phyloP scores from a whole-genome alignment of 2,113 vertebrate species.

The Machaerirhynchus nigripectus region DNA sequence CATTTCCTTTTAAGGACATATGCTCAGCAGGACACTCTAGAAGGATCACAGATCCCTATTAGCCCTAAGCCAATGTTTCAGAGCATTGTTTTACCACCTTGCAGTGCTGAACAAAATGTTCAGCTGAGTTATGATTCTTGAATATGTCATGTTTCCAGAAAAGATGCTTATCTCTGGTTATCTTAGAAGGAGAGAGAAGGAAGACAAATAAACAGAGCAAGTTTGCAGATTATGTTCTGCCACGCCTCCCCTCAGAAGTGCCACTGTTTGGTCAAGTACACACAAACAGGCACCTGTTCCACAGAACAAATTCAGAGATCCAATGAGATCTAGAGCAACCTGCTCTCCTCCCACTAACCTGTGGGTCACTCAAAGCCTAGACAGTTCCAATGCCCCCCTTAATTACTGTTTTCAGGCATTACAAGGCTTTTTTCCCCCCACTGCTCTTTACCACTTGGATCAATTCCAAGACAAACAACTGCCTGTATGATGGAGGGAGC shows the following conservation, averaged over 20 bases:
- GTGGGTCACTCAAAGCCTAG: not conserved
- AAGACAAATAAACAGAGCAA: constrained; percentile 15
- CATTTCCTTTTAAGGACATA: constrained; percentile 56
- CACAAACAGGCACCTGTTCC: not conserved
- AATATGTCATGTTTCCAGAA: not conserved
- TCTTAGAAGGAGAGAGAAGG: not conserved
- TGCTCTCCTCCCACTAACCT: not conserved
- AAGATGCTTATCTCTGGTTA: constrained; percentile 31
- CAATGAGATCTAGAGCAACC: not conserved
- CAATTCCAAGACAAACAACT: not conserved
- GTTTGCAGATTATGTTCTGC: not conserved
- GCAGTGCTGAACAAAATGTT: not conserved
- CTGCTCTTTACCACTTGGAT: not conserved
- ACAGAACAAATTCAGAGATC: not conserved
- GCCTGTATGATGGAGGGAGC: not conserved
- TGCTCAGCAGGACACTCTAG: constrained; percentile 10
- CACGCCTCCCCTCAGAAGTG: not conserved
- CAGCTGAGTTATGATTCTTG: not conserved
- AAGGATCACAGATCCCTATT: not conserved
- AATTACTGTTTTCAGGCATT: not conserved
- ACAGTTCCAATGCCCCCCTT: not conserved
- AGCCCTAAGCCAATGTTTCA: not conserved
- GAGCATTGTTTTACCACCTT: constrained; percentile 34
- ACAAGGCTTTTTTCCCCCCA: fast-evolving
- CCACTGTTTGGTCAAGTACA: not conserved